These are phyloP conservation scores for Branchellion lobata DNA, from an alignment of 2,888 invertebrate genomes.

Conservation along the genomic window DNA sequence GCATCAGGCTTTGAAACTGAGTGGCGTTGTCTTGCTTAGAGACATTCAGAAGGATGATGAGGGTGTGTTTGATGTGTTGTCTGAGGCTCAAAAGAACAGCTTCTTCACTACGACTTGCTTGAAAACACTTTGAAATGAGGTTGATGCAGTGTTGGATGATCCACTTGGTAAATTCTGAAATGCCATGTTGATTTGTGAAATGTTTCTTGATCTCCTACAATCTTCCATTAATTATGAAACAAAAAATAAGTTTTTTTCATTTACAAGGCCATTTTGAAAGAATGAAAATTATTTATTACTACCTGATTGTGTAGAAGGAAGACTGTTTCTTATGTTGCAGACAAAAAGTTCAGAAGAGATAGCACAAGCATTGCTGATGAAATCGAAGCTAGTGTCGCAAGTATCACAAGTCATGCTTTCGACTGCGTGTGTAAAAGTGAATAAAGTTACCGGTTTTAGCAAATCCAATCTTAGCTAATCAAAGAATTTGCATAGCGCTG, in stretches of 20 bases:
- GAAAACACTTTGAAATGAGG: background rate
- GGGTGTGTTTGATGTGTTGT: background rate
- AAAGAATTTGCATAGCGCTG: too few relatives aligned
- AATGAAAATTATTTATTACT: background rate
- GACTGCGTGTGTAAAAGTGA: background rate
- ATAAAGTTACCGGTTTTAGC: too few relatives aligned
- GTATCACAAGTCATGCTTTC: slow-evolving; percentile 19
- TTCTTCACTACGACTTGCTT: background rate
- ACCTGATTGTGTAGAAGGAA: background rate
- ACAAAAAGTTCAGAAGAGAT: slow-evolving; percentile 43
- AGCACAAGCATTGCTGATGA: slow-evolving; percentile 38
- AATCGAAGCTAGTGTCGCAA: slow-evolving; percentile 35
- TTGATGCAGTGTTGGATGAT: background rate
- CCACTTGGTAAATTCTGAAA: slow-evolving; percentile 15
- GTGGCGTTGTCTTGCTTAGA: background rate
- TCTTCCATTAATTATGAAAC: background rate
- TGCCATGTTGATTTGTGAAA: too few relatives aligned
- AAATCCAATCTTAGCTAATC: too few relatives aligned
- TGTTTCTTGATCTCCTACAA: too few relatives aligned
- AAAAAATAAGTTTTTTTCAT: too few relatives aligned
- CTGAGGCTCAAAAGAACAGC: background rate
- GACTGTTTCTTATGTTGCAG: background rate
- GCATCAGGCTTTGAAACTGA: background rate
- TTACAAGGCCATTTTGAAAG: too few relatives aligned
- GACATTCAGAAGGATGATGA: background rate